Evolutionary conservation across 53 echinoderm and acorn worm species (phyloP).

Genomic region (Luidia sarsii): DNA sequence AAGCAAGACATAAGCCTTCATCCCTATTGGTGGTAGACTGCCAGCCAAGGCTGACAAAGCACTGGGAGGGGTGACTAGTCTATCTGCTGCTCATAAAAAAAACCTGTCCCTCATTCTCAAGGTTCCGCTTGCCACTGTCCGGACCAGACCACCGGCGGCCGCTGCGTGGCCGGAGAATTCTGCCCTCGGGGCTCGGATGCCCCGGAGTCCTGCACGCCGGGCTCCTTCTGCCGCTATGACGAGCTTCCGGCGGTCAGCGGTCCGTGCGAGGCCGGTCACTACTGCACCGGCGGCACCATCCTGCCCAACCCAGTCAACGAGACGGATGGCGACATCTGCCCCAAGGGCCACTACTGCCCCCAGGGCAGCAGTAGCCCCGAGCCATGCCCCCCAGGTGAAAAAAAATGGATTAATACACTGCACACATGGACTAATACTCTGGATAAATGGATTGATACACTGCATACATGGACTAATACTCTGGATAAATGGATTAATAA

Average conservation of each 20-base stretch:
- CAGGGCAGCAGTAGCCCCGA: slow-evolving; percentile 71
- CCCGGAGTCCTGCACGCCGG: slow-evolving; percentile 86
- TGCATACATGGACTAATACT: no score
- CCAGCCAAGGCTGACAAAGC: no score
- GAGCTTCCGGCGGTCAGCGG: slow-evolving; percentile 90
- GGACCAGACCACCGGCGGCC: slow-evolving; percentile 90
- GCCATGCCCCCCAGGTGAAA: slow-evolving; percentile 88
- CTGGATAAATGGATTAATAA: no score
- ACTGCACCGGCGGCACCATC: slow-evolving; percentile 95
- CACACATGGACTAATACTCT: no score
- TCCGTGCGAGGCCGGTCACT: slow-evolving; percentile 78
- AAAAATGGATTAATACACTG: no score
- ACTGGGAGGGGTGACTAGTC: no score
- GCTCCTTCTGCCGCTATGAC: slow-evolving; percentile 79
- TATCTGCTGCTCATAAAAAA: no score
- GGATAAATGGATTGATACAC: no score
- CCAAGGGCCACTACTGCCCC: slow-evolving; percentile 87
- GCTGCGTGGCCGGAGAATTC: slow-evolving; percentile 89
- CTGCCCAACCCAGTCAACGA: slow-evolving; percentile 86
- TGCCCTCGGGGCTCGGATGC: slow-evolving; percentile 82
- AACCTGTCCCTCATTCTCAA: slow-evolving; percentile 20
- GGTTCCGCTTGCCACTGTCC: slow-evolving; percentile 92
- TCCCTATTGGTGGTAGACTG: no score
- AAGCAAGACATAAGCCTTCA: no score
- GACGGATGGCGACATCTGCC: slow-evolving; percentile 92